A percentile compares a stretch with the other conserved stretches of the same genome.
phyloP scores from a whole-genome alignment of 2,888 invertebrate genomes.

The Oeneis ivallda region DNA sequence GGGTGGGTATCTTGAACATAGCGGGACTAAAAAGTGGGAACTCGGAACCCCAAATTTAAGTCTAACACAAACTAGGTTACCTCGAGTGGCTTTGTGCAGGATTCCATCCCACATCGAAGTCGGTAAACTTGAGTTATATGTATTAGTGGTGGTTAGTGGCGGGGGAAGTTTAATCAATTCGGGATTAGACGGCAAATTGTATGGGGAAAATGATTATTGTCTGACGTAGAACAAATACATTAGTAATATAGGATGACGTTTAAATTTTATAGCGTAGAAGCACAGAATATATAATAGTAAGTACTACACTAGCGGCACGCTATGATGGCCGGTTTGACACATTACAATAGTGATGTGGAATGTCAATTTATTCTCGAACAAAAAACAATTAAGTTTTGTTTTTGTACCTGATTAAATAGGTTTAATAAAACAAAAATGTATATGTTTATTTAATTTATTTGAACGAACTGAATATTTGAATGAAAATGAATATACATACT shows the following conservation, averaged over 20 bases:
- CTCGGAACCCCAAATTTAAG: conserved; percentile 12
- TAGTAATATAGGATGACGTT: neutral
- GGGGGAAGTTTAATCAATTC: conserved; percentile 34
- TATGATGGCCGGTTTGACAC: too few relatives aligned
- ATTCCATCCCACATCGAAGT: conserved; percentile 26
- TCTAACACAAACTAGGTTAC: conserved; percentile 24
- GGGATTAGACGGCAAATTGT: conserved; percentile 29
- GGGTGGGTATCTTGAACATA: neutral
- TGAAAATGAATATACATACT: too few relatives aligned
- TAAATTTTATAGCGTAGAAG: too few relatives aligned
- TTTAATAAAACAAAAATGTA: too few relatives aligned
- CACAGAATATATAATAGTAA: too few relatives aligned
- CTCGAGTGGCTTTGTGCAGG: conserved; percentile 27
- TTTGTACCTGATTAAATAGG: too few relatives aligned
- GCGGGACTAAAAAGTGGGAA: neutral
- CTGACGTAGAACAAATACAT: neutral
- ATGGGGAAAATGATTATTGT: conserved; percentile 18
- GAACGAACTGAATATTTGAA: too few relatives aligned
- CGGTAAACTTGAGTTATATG: conserved; percentile 28
- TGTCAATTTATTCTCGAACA: too few relatives aligned
- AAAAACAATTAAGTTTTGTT: too few relatives aligned
- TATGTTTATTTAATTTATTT: too few relatives aligned
- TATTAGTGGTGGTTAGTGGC: conserved; percentile 19
- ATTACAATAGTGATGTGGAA: too few relatives aligned
- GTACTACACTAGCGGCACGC: too few relatives aligned